These are phyloP conservation scores for Dasysyrphus tricinctus DNA, from an alignment of 2,888 invertebrate species.

Conservation along the genomic window DNA sequence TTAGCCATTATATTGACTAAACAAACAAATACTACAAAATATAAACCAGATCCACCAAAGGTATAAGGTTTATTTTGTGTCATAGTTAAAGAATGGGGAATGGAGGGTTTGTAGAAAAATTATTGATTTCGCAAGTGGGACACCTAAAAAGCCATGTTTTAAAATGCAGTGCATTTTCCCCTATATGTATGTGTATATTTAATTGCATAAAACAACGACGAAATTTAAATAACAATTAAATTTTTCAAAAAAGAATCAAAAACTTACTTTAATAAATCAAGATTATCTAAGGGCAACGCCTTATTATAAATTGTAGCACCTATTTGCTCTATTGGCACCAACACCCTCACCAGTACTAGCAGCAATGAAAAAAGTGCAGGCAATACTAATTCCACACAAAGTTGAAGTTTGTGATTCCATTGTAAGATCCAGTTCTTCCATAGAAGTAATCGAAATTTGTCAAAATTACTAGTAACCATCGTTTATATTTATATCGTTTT, in stretches of 20 bases:
- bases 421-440: conserved; percentile 94
- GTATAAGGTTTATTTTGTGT: not conserved
- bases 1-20: no score
- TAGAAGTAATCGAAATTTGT: conserved; percentile 88
- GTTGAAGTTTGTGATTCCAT: conserved; percentile 88
- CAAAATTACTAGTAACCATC: conserved; percentile 79
- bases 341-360: conserved; percentile 88
- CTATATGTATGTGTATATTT: not conserved
- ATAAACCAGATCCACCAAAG: no score
- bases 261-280: conserved; percentile 79
- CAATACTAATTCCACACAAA: conserved; percentile 87
- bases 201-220: not conserved
- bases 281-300: conserved; percentile 81
- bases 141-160: conserved; percentile 4
- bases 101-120: not conserved
- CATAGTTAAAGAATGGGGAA: not conserved
- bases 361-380: conserved; percentile 88
- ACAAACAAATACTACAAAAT: no score
- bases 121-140: not conserved
- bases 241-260: not conserved
- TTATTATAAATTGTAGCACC: conserved; percentile 78
- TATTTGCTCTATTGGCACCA: conserved; percentile 85
- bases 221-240: not conserved
- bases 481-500: conserved; percentile 10
- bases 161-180: not conserved